Base-by-base conservation (phyloP, 2,888 invertebrate species). In the Ophion costatus region DNA sequence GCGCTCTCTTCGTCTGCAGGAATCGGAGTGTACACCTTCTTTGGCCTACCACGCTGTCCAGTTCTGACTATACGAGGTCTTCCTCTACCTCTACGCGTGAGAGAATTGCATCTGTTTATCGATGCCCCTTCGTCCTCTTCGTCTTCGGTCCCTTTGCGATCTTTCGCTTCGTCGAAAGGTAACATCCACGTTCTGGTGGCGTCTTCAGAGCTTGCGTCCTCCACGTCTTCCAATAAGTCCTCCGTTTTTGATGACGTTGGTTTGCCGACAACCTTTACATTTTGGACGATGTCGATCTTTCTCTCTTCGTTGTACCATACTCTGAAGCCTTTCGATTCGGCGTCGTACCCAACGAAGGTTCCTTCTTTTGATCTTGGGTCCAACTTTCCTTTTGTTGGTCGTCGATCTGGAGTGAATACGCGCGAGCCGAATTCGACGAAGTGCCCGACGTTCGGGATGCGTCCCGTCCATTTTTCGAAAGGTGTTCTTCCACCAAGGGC, bases 1-100 rank as follows among this genome's bases (percentile, higher is more conserved):
- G 45, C 38, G 63, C 70, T 51, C 5, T 24, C 80, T 33, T 77
- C 73, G 22, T 11, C 45, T 24, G 56, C 59, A 57, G 38, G 17
- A 11, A 69, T 17, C 61, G 67, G 38, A 22, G 81, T 74, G 45
- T 81, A 85, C 33, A 76, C 42, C 57, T 83, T 85, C 20, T 61
- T 24, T 5, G 86, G 87, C 71, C 84, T 79, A 71, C 85, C 88
- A 63, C 82, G 66, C 10, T 14, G 63, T 14, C 85, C 87, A 7
- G 81, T 83, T 56, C 64, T 61, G 61, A 85, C 56, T 17, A 57
- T 45, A 33, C 69, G 59, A 6, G 84, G 85, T 73, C 87, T 59
- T 24, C 87, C 80, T 51, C 70, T 76, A 24, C 80, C 82, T 45
- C 83, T 9, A 29, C 17, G 63, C 20, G 59, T n/a, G 20, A n/a